Evolutionary conservation across 2,113 vertebrate species (phyloP).

Genomic region (Corapipo altera): DNA sequence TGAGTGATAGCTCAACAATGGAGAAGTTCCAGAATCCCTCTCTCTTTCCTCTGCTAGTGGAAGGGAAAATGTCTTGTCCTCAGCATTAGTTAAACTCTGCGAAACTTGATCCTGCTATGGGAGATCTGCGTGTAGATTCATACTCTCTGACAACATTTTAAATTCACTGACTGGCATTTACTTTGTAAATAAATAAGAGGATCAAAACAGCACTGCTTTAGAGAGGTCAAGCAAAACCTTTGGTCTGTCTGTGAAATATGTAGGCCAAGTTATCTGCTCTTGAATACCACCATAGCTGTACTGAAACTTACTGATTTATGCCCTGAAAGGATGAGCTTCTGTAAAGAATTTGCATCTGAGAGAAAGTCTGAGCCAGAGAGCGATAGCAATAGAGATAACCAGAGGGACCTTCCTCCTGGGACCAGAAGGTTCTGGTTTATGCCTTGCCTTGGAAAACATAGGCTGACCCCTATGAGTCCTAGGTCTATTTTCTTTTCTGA

Average conservation of each 20-base stretch:
- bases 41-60: not conserved
- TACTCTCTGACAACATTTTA: not conserved
- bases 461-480: not conserved
- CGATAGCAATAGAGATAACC: not conserved
- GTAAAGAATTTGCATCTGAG: not conserved
- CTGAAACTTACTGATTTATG: not conserved
- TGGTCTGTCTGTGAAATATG: not conserved
- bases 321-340: not conserved
- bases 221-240: not conserved
- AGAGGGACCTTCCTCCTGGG: not conserved
- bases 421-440: not conserved
- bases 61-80: not conserved
- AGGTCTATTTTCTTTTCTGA: not conserved
- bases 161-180: not conserved
- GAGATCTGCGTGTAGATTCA: not conserved
- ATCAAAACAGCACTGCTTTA: not conserved
- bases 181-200: not conserved
- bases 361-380: not conserved
- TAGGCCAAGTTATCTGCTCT: not conserved
- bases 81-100: slow-evolving; percentile 3
- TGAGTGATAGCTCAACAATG: slow-evolving; percentile 45
- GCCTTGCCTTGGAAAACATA: not conserved
- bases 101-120: not conserved
- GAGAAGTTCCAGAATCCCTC: slow-evolving; percentile 10
- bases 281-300: not conserved